Evolutionary conservation across 2,888 invertebrate genomes (phyloP), one percentile per base, ranked within the genome.

Genomic region (Melinaea menophilus): DNA sequence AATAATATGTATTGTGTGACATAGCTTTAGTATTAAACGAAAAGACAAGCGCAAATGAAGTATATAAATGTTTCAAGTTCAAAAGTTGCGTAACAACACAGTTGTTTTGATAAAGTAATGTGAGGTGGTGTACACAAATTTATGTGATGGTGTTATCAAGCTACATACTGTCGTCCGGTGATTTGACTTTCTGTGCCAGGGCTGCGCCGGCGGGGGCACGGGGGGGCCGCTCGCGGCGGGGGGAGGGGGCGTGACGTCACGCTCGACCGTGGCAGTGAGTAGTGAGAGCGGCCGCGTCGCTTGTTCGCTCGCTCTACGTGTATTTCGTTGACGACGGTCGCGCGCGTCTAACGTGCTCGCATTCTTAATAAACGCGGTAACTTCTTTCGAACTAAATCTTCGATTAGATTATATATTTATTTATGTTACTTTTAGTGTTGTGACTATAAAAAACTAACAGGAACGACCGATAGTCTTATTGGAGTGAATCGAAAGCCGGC

Each of bases 261-360:
- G 79, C 74, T 78, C 89, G 90, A 89, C 90, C 91, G 89, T 90
- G 91, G 89, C 90, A 90, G 90, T 90, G 87, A 86, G 89, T 88
- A 90, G 89, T 90, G 87, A 86, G 88, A 88, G 88, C 87, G 85
- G 82, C 82, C 85, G 86, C 86, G 84, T 79, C 84, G 80, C 73
- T 78, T 79, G 86, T 79, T 88, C 82, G 87, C 85, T 77, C 72
- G 77, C 75, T 84, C 82, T 81, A 84, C 78, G 85, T 51, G 51
- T 88, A 87, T 86, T 89, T 80, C 84, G 87, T 75, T 80, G 86
- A 80, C 85, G 88, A 84, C 88, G 84, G 88, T 87, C 90, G 90
- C 86, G 85, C 84, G 82, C 84, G 85, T 80, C 80, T 78, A 84
- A 86, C 89, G 90, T 87, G 81, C 77, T 79, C 71, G 75, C 76